Base-by-base conservation (phyloP, 1,140 invertebrate genomes). In the Nymphalis io region DNA sequence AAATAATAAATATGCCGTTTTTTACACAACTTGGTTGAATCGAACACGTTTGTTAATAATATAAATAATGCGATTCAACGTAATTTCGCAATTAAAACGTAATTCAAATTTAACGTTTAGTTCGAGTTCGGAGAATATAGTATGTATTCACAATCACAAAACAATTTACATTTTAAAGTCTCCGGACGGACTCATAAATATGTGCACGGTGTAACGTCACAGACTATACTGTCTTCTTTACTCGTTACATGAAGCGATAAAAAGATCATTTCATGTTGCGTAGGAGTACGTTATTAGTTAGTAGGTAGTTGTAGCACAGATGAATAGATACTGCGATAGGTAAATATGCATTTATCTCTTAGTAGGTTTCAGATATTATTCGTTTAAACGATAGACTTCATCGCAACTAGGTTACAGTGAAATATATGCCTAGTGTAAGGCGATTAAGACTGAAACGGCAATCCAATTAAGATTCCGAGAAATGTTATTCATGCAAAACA, bases 391-490 rank as follows among this genome's bases (percentile, higher is more conserved):
- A n/a, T n/a, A 46, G 15, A 18, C 44, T 18, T 48, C 10, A 51
- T 11, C 46, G 39, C 12, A 18, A 51, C 12, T 39, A 63, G 44
- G 44, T 48, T 16, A 27, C 21, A 27, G n/a, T 5, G 38, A 42
- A 40, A 18, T 33, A 38, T 48, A 53, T 39, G 38, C 15, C 46
- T 18, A n/a, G 3, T 39, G 42, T 38, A 62, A 69, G 48, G 51
- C 60, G 60, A 69, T 69, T 69, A 69, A n/a, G 16, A n/a, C 39
- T 39, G 33, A 62, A 62, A 44, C 59, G 60, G 13, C 60, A 63
- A 69, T 69, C 67, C 67, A 69, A 69, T 69, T 69, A 69, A 20
- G 23, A 20, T 63, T 62, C 51, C 51, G 42, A 62, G 67, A 69
- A 69, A 20, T 40, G 58, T 38, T 62, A 33, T n/a, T 46, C 27